Conservation (phyloP, 2,113 vertebrate species). For the Rhombomys opimus region DNA sequence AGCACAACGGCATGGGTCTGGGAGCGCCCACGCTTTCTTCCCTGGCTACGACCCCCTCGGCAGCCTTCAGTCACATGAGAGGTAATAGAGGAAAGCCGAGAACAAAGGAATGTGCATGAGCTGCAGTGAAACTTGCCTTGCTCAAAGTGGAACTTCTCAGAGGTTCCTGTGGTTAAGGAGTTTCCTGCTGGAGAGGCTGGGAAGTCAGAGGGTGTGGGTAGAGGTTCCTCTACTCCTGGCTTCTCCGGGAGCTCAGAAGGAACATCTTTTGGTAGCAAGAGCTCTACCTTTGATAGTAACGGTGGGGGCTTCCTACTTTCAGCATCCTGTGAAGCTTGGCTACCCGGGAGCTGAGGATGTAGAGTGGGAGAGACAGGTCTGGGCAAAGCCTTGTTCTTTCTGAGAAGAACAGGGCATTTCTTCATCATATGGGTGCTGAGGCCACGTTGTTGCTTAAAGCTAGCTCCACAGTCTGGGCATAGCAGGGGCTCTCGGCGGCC, state of each 20-base stretch:
- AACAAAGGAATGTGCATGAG: conserved; percentile 90
- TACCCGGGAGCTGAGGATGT: background rate
- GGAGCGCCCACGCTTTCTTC: conserved; percentile 35
- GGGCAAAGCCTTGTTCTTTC: conserved; percentile 82
- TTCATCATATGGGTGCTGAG: conserved; percentile 92
- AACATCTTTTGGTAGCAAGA: conserved; percentile 15
- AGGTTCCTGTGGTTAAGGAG: background rate
- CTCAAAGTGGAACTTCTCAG: conserved; percentile 84
- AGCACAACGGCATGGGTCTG: conserved; percentile 28
- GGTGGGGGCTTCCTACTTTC: background rate
- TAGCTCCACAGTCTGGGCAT: conserved; percentile 90
- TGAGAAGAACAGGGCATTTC: conserved; percentile 89
- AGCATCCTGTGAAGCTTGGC: background rate
- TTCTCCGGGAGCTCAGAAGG: conserved; percentile 32
- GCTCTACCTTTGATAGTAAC: conserved; percentile 56
- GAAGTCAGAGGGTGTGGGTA: background rate
- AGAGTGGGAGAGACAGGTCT: background rate
- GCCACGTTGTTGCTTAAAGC: conserved; percentile 94
- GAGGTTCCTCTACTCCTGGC: background rate
- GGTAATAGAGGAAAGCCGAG: conserved; percentile 88
- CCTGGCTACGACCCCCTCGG: conserved; percentile 68
- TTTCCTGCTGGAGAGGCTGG: background rate
- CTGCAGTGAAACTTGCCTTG: conserved; percentile 91
- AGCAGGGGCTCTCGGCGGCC: conserved; percentile 84
- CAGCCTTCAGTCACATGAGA: conserved; percentile 89